phyloP scores from a whole-genome alignment of 2,113 vertebrate genomes.

The Leptocoma aspasia region DNA sequence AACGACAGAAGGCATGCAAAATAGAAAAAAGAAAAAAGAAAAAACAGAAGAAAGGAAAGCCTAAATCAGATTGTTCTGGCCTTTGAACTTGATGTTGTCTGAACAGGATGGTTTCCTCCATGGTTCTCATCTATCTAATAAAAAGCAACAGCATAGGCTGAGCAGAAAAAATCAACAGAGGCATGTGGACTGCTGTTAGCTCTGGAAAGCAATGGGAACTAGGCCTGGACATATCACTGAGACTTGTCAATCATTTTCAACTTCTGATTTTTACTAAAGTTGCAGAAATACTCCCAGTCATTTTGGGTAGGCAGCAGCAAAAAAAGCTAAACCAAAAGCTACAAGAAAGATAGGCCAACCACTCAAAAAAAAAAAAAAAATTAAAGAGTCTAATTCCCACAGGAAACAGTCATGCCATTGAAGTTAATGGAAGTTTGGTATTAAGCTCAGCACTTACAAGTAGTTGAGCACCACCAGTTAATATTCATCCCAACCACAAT shows the following conservation, averaged over 20 bases:
- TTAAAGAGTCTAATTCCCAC: background rate
- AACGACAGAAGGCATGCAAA: background rate
- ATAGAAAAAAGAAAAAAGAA: background rate
- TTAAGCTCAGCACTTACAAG: background rate
- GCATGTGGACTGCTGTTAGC: background rate
- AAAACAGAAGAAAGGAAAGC: background rate
- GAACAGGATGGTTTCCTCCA: background rate
- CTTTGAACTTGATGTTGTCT: background rate
- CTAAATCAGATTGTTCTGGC: background rate
- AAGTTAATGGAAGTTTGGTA: background rate
- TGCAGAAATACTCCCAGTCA: background rate
- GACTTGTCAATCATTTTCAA: rapidly evolving
- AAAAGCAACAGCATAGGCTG: background rate
- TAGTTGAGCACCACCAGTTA: background rate
- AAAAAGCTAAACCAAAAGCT: background rate
- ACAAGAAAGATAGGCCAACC: background rate
- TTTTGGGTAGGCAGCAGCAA: background rate
- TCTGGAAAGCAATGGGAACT: background rate
- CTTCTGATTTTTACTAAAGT: background rate
- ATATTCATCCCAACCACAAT: background rate
- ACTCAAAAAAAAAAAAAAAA: background rate
- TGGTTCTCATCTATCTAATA: background rate
- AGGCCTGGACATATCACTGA: background rate
- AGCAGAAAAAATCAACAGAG: background rate
- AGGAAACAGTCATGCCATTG: background rate